Conservation (phyloP, 2,888 invertebrate species). For the Ochropacha duplaris region DNA sequence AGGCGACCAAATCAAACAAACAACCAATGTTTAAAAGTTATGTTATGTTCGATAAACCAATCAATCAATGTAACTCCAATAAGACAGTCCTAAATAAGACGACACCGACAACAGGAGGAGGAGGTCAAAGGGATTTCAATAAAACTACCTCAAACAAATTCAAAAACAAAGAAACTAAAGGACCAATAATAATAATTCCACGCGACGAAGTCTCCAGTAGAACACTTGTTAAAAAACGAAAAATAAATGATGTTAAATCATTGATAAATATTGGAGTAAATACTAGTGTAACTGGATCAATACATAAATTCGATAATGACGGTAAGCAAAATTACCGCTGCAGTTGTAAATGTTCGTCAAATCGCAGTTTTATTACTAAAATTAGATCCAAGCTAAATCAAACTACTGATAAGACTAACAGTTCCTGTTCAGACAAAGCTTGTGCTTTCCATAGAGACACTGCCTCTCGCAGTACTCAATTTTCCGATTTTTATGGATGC, state of each 20-base stretch:
- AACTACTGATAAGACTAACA: conserved; percentile 28
- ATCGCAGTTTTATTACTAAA: conserved; percentile 7
- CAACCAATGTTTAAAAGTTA: conserved; percentile 9
- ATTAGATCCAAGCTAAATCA: conserved; percentile 42
- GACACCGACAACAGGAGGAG: conserved; percentile 27
- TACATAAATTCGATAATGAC: conserved; percentile 41
- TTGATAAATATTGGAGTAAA: conserved; percentile 45
- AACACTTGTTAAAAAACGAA: neutral
- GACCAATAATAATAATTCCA: neutral
- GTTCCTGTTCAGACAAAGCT: conserved; percentile 46
- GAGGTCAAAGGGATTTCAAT: conserved; percentile 19
- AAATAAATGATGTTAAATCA: conserved; percentile 22
- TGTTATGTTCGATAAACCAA: conserved; percentile 36
- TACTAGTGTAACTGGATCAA: conserved; percentile 47
- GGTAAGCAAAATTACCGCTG: conserved; percentile 40
- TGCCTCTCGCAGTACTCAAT: conserved; percentile 43
- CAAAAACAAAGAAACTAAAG: conserved; percentile 37
- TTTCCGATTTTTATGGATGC: conserved; percentile 20
- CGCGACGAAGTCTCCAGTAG: neutral
- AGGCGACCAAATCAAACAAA: conserved; percentile 6
- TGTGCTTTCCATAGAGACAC: conserved; percentile 40
- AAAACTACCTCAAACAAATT: conserved; percentile 27
- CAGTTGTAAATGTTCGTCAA: conserved; percentile 37
- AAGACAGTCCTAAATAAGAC: conserved; percentile 26
- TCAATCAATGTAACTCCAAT: conserved; percentile 24